Percentiles rank a stretch among this genome's conserved stretches.
Conservation (phyloP, 1,140 invertebrate genomes). For the Arctopsyche grandis region DNA sequence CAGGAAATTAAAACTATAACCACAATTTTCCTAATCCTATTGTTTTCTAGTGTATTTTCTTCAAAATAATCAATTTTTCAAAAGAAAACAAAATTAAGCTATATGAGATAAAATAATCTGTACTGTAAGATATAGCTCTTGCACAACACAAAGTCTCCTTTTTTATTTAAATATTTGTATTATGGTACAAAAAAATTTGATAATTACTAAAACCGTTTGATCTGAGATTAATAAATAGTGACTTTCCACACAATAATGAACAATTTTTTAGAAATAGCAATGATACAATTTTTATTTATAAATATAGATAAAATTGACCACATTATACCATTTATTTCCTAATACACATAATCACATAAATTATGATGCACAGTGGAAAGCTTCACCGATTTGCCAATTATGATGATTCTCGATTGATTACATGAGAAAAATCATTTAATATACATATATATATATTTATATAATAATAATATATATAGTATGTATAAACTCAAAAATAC, state of each 20-base stretch:
- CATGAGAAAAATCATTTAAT: slow-evolving; percentile 8
- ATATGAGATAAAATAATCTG: no score
- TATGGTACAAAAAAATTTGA: no score
- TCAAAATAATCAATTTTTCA: no score
- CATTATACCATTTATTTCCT: slow-evolving; percentile 22
- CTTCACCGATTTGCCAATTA: background rate
- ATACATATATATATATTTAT: background rate
- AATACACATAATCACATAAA: slow-evolving; percentile 31
- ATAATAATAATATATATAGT: slow-evolving; percentile 1
- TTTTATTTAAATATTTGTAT: no score
- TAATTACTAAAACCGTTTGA: no score
- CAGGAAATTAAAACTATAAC: no score
- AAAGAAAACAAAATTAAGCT: no score
- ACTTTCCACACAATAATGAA: slow-evolving; percentile 2
- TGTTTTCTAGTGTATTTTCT: no score
- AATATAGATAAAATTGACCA: slow-evolving; percentile 29
- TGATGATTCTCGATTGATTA: background rate
- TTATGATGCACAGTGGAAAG: slow-evolving; percentile 21
- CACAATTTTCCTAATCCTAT: no score
- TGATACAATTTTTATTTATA: slow-evolving; percentile 18
- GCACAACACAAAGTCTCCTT: no score
- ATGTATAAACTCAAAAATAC: slow-evolving; percentile 7
- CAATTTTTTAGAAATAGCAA: background rate
- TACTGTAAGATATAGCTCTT: no score
- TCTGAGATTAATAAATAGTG: slow-evolving; percentile 9